Evolutionary conservation across 2,113 vertebrate genomes (phyloP), one percentile per base, ranked within the genome.

Genomic region (Alexandromys fortis): DNA sequence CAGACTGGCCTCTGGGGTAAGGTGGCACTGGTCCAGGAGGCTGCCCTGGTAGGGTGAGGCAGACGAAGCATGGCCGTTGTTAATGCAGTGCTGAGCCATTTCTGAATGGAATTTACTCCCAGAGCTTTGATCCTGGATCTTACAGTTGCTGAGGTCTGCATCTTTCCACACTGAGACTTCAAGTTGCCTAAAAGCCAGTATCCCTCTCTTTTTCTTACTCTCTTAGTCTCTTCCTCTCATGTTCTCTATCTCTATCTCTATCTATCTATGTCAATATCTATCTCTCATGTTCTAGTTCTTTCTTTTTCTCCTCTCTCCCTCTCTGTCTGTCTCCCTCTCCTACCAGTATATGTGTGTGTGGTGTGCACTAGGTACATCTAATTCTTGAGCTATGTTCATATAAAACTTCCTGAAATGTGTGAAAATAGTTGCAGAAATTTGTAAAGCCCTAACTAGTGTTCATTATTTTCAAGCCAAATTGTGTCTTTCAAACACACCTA

Each of bases 21-120:
- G 55, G 72, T 86, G 95, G 89, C 89, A 24, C 7, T 16, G 33
- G 55, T 77, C 82, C 94, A 94, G 47, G 1, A 42, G 75, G 73
- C 26, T 75, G 4, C 75, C 26, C 77, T 81, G 28, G 63, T 61
- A 86, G 45, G 77, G 47, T 14, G 21, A 70, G 17, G 22, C 2
- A 0, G 19, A 63, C 0, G 0, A 76, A 86, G 16, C 16, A 42
- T 0, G 14, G 47, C 47, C 55, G 65, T 83, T 78, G 68, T 75
- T 94, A 90, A 94, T 49, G 38, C 52, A 77, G 65, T 35, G 73
- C 19, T 79, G 83, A 73, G 90, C 8, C 77, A 63, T 89, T 96
- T 89, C 75, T 63, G 86, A 42, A 89, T 11, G 78, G 47, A 96
- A 86, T 96, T 86, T 68, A 94, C 86, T 88, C 91, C 65, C 63